Conservation (phyloP, 2,113 vertebrate species). For the Toxotes jaculatrix region DNA sequence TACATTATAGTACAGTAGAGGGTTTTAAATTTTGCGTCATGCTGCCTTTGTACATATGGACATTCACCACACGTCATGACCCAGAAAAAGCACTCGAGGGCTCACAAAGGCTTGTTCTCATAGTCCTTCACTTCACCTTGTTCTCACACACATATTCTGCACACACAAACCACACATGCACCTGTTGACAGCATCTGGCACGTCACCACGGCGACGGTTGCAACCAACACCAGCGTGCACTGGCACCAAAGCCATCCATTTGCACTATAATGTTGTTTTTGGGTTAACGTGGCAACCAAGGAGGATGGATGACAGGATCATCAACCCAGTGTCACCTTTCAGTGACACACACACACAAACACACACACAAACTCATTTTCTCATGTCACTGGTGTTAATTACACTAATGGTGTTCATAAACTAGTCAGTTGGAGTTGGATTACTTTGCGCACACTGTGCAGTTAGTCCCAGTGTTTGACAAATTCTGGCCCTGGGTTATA, state of each 20-base stretch:
- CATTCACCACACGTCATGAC: constrained; percentile 29
- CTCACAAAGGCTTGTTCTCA: background rate
- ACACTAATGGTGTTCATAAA: constrained; percentile 63
- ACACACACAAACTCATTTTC: constrained; percentile 46
- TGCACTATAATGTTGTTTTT: constrained; percentile 55
- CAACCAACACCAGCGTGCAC: constrained; percentile 41
- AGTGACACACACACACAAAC: constrained; percentile 29
- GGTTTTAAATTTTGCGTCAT: background rate
- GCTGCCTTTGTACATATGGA: background rate
- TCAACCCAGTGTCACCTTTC: constrained; percentile 71
- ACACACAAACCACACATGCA: constrained; percentile 13
- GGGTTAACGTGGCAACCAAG: constrained; percentile 49
- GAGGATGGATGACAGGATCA: constrained; percentile 52
- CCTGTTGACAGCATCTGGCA: constrained; percentile 44
- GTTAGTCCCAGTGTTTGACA: constrained; percentile 17
- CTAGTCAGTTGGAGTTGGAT: constrained; percentile 33
- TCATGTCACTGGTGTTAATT: constrained; percentile 67
- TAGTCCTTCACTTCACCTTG: constrained; percentile 36
- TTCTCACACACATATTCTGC: background rate
- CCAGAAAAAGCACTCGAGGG: constrained; percentile 18
- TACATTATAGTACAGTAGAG: constrained; percentile 20
- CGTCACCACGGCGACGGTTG: constrained; percentile 35
- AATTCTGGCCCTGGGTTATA: background rate
- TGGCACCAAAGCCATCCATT: constrained; percentile 34
- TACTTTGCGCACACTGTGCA: constrained; percentile 3